Base-by-base conservation (phyloP, 2,888 invertebrate genomes). In the Cryptocheilus praepositus region DNA sequence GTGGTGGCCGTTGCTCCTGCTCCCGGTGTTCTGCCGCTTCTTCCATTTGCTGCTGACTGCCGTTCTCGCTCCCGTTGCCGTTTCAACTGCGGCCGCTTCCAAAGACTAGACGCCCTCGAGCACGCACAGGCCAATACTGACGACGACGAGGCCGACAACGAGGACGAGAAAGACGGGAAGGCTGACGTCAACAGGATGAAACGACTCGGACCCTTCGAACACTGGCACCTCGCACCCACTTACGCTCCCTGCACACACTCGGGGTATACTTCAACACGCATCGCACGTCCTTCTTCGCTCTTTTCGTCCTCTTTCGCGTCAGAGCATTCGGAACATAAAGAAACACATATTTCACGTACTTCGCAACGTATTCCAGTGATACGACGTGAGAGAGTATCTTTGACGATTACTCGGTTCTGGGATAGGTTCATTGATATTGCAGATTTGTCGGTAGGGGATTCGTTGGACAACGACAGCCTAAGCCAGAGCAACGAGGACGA, bases 1-100 rank as follows among this genome's bases (percentile, higher is more conserved):
- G 80, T 76, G 74, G 71, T 74, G 66, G 74, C 71, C 55, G 71
- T 53, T 54, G 52, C 45, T 56, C 63, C 59, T 66, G 51, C 53
- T 61, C 44, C 59, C 21, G 19, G 25, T 53, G 11, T 36, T 36
- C 36, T 36, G 36, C 43, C 58, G 49, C 22, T 22, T 43, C 49
- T 28, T 44, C 46, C 61, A 19, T 22, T 45, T 60, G 49, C 45
- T 46, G 57, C 46, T 22, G 57, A 36, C 54, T 58, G 49, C 21
- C 43, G 54, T 8, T 4, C 22, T 52, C 25, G 0, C 56, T 44
- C 16, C 25, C 53, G 52, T 19, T 16, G 16, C 36, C 44, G 36
- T 36, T 28, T 52, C 53, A 18, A 15, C 43, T 7, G 3, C 8
- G 43, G 19, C 18, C 15, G 15, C 22, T 52, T 13, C 28, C 19